Evolutionary conservation across 1,140 invertebrate genomes (phyloP).

Genomic region (Metopolophium dirhodum): DNA sequence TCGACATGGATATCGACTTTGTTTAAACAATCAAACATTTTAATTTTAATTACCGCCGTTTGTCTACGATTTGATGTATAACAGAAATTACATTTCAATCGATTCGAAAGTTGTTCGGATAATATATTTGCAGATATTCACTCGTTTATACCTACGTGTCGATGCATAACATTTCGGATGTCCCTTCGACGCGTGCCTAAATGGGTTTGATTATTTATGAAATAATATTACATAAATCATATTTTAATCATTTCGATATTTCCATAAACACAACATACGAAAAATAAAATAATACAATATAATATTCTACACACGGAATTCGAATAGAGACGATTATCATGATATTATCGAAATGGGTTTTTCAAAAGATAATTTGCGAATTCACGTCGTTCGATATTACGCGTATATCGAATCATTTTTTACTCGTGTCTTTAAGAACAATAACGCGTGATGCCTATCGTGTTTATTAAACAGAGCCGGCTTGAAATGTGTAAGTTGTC

Average conservation of each 20-base stretch:
- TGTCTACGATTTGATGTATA: background rate
- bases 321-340: too few species aligned
- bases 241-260: background rate
- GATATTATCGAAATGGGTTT: too few species aligned
- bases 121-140: background rate
- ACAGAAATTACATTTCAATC: background rate
- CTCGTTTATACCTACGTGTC: background rate
- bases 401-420: background rate
- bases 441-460: background rate
- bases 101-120: background rate
- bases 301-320: background rate
- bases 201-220: background rate
- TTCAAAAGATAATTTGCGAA: background rate
- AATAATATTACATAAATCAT: background rate
- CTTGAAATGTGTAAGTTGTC: background rate
- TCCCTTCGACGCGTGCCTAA: background rate
- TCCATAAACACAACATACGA: background rate
- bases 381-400: background rate
- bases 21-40: background rate
- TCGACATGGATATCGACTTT: background rate
- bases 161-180: background rate
- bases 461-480: background rate
- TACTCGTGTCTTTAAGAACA: background rate
- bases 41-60: background rate
- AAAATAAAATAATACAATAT: too few species aligned